Evolutionary conservation across 1,140 invertebrate species (phyloP).

Genomic region (Micrasema longulum): DNA sequence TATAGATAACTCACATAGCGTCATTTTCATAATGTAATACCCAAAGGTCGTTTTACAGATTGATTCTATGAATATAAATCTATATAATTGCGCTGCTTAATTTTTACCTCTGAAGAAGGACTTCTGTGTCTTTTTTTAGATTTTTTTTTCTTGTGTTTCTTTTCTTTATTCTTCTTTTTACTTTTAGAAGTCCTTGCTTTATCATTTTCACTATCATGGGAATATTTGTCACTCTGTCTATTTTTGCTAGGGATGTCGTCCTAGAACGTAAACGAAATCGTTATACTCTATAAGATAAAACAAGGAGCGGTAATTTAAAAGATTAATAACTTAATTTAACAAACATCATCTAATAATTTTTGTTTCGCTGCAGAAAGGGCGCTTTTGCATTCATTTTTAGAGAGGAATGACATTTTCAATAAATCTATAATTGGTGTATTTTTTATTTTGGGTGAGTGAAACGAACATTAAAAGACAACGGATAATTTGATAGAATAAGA

Average conservation of each 20-base stretch:
- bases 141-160: slow-evolving; percentile 51
- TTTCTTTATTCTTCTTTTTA: slow-evolving; percentile 45
- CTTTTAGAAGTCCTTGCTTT: slow-evolving; percentile 2
- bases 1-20: no score
- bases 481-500: no score
- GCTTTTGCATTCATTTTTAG: background rate
- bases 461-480: no score
- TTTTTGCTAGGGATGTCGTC: no score
- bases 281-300: no score
- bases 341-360: slow-evolving; percentile 42
- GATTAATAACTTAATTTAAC: background rate
- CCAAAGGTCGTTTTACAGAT: no score
- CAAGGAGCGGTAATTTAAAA: no score
- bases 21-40: no score
- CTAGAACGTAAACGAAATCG: no score
- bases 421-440: background rate
- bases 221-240: no score
- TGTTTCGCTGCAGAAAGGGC: slow-evolving; percentile 35
- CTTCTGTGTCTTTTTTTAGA: slow-evolving; percentile 44
- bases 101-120: slow-evolving; percentile 47
- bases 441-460: background rate
- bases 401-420: slow-evolving; percentile 10
- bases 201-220: background rate
- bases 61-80: no score
- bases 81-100: no score